Evolutionary conservation across 2,888 invertebrate species (phyloP).

Genomic region (Tetanocera ferruginea): DNA sequence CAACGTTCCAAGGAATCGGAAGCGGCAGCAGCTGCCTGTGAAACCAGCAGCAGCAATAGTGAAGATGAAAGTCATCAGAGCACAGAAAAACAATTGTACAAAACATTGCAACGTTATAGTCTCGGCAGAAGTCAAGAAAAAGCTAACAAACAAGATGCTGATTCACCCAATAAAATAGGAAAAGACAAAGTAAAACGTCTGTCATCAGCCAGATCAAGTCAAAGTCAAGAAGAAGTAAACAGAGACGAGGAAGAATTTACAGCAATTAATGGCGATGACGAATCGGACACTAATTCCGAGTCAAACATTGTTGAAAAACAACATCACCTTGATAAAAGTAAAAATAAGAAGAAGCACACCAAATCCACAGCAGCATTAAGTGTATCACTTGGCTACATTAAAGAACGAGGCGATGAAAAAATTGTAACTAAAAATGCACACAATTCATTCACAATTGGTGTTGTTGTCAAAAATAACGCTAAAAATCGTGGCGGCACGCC

Average conservation of each 20-base stretch:
- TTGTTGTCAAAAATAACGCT: conserved; percentile 41
- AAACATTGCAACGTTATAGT: not conserved
- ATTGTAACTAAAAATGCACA: conserved; percentile 34
- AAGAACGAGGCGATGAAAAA: conserved; percentile 36
- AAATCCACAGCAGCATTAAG: conserved; percentile 41
- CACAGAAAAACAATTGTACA: not conserved
- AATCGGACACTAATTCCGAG: not conserved
- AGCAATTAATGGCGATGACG: too few relatives aligned
- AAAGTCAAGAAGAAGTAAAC: conserved; percentile 25
- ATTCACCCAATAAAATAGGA: not conserved
- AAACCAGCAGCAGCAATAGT: not conserved
- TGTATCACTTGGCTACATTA: conserved; percentile 47
- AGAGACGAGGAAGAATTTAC: conserved; percentile 19
- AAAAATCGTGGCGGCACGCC: conserved; percentile 11
- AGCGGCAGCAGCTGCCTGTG: not conserved
- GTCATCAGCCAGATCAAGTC: not conserved
- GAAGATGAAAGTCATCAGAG: not conserved
- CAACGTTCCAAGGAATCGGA: too few relatives aligned
- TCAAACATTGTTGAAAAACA: not conserved
- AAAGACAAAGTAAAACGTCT: not conserved
- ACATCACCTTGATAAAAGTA: too few relatives aligned
- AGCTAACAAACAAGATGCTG: not conserved
- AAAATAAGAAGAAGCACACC: not conserved
- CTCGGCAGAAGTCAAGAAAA: not conserved
- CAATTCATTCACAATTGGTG: conserved; percentile 53